phyloP scores from a whole-genome alignment of 2,113 vertebrate genomes.

The Astur gentilis region DNA sequence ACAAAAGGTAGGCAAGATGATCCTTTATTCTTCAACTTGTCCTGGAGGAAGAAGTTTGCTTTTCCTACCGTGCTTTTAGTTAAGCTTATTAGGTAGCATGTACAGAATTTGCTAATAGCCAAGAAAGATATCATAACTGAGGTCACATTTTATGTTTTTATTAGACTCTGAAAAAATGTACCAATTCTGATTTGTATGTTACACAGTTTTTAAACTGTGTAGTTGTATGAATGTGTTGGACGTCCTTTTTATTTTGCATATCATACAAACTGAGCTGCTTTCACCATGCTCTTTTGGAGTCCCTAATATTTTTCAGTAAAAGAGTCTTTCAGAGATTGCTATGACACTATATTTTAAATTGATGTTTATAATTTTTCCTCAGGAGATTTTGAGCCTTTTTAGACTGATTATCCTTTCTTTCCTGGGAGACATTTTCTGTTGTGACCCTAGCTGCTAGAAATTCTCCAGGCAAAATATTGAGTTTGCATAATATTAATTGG shows the following conservation, averaged over 20 bases:
- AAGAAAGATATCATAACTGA: not conserved
- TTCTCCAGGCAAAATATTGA: not conserved
- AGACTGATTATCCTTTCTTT: not conserved
- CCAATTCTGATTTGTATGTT: not conserved
- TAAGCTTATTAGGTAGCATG: not conserved
- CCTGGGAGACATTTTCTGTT: not conserved
- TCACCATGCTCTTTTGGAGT: not conserved
- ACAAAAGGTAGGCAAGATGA: not conserved
- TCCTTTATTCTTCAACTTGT: not conserved
- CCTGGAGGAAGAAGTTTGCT: not conserved
- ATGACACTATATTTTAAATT: not conserved
- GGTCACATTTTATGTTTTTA: not conserved
- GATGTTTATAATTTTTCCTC: not conserved
- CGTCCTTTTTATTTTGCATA: not conserved
- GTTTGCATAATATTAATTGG: not conserved
- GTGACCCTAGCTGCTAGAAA: not conserved
- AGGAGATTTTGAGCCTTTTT: not conserved
- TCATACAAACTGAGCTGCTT: not conserved
- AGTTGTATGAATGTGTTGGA: not conserved
- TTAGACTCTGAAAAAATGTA: not conserved
- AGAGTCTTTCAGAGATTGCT: not conserved
- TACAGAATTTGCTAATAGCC: not conserved
- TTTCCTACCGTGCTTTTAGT: not conserved
- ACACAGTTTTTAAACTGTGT: not conserved
- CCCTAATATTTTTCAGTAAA: not conserved